Evolutionary conservation across 2,888 invertebrate species (phyloP).

Genomic region (Endomychus coccineus): DNA sequence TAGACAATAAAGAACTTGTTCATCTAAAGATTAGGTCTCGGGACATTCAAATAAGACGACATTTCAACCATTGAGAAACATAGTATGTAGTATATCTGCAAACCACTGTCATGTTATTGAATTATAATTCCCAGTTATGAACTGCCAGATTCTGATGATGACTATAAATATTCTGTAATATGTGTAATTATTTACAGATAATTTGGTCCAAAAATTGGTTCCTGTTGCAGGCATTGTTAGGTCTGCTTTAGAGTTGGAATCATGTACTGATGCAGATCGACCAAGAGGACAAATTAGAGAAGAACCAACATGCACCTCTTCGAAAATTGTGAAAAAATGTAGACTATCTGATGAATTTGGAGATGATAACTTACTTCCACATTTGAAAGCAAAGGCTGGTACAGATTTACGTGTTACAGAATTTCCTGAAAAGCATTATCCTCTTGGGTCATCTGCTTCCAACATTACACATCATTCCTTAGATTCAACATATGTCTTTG

Average conservation of each 20-base stretch:
- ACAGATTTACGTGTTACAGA: constrained; percentile 72
- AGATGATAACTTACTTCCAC: constrained; percentile 72
- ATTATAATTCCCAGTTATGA: too few relatives aligned
- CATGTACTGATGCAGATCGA: constrained; percentile 61
- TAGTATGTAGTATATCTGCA: too few relatives aligned
- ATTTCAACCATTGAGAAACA: too few relatives aligned
- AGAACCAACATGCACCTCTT: constrained; percentile 15
- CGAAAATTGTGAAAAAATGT: constrained; percentile 38
- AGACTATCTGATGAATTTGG: constrained; percentile 49
- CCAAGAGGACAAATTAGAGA: constrained; percentile 50
- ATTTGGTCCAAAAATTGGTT: constrained; percentile 53
- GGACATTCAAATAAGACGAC: too few relatives aligned
- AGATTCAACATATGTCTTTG: constrained; percentile 68
- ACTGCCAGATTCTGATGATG: too few relatives aligned
- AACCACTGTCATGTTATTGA: too few relatives aligned
- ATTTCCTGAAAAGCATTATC: constrained; percentile 69
- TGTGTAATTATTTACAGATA: constrained; percentile 44
- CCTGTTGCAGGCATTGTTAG: constrained; percentile 70
- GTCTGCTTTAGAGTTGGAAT: constrained; percentile 72
- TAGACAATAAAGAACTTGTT: too few relatives aligned
- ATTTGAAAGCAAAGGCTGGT: constrained; percentile 72
- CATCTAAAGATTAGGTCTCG: too few relatives aligned
- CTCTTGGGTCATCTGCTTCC: constrained; percentile 68
- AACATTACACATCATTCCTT: constrained; percentile 82
- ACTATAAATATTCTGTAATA: too few relatives aligned